phyloP scores from a whole-genome alignment of 2,113 vertebrate species.

The Potamarius usumacintae region DNA sequence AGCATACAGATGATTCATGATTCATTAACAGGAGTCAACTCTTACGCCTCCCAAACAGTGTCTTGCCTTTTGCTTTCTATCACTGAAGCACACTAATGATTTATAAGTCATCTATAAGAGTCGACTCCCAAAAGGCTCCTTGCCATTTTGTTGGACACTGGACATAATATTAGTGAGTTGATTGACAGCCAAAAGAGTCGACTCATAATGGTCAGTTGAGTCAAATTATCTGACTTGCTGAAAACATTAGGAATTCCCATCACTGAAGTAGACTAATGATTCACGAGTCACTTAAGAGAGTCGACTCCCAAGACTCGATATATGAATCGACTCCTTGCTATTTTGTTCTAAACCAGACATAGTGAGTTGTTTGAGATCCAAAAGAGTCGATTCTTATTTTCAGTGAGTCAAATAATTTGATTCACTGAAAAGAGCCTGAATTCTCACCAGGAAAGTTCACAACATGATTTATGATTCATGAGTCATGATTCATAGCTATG shows the following conservation, averaged over 20 bases:
- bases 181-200: not conserved
- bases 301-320: not conserved
- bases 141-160: too few relatives aligned
- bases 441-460: not conserved
- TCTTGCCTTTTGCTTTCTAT: too few relatives aligned
- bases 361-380: not conserved
- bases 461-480: not conserved
- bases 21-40: too few relatives aligned
- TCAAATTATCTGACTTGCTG: not conserved
- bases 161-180: not conserved
- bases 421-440: not conserved
- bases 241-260: not conserved
- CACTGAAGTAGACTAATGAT: not conserved
- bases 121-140: not conserved
- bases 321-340: not conserved
- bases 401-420: not conserved
- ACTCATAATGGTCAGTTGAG: not conserved
- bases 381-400: not conserved
- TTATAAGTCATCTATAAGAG: too few relatives aligned
- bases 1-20: too few relatives aligned
- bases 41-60: not conserved
- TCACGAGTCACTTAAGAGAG: not conserved
- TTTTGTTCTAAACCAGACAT: not conserved
- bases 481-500: not conserved
- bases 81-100: too few relatives aligned